Base-by-base conservation (phyloP, 2,113 vertebrate species). In the Rhombomys opimus region DNA sequence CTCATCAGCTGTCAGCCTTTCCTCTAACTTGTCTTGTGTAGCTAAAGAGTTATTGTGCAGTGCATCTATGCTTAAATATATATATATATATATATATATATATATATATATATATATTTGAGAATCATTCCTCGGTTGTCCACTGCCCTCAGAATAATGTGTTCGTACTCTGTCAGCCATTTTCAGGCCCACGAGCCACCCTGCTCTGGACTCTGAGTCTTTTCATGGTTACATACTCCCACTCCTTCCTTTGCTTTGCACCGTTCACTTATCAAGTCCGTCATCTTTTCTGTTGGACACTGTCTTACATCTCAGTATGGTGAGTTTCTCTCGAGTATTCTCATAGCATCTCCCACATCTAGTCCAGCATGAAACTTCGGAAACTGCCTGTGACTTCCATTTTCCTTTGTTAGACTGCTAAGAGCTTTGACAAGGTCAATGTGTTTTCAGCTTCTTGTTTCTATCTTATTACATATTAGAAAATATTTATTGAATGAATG, bases 401-500 rank as follows among this genome's bases (percentile, higher is more conserved):
- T 50, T 94, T 92, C 41, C 52, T 52, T 65, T 38, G 82, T 23
- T 30, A 72, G 35, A 86, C 52, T 72, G 10, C 6, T 54, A 90
- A 92, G 76, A 82, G 12, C 59, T 12, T 77, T 81, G 59, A 89
- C 11, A 59, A 78, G 23, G 4, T 93, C 65, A 67, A 3, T 68
- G 38, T 77, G 30, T 67, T 91, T 63, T 67, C 20, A n/a, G 22
- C 25, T 63, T 59, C 77, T 68, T 67, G 90, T 92, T 70, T 86
- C 23, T 41, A 30, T 73, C 22, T 32, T 80, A 25, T 10, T 91
- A 32, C 1, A 32, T 35, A 76, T 63, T 87, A 90, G 57, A 85
- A 30, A 90, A 67, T 80, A 68, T 50, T 80, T 73, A 35, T 75
- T 59, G 46, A 91, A 91, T 91, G 46, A 85, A 76, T 59, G 68